phyloP scores from a whole-genome alignment of 1,140 invertebrate genomes.

The Trichoplusia ni region DNA sequence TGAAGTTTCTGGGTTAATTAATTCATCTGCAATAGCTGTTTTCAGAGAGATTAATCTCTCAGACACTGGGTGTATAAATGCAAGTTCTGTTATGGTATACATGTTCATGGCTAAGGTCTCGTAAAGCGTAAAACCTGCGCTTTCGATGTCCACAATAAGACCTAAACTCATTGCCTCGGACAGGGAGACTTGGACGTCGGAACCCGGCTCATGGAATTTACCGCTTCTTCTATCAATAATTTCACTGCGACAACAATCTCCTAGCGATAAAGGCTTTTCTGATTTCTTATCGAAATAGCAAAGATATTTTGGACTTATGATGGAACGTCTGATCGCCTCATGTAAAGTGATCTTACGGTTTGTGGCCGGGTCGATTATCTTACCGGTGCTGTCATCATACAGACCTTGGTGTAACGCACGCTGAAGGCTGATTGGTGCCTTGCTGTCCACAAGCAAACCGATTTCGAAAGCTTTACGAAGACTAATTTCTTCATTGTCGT shows the following conservation, averaged over 20 bases:
- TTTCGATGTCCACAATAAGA: constrained; percentile 93
- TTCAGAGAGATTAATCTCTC: constrained; percentile 90
- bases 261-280: constrained; percentile 86
- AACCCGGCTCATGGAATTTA: constrained; percentile 88
- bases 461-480: constrained; percentile 90
- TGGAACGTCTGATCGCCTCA: constrained; percentile 90
- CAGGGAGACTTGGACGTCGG: constrained; percentile 85
- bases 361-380: constrained; percentile 89
- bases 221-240: constrained; percentile 92
- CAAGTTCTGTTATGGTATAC: constrained; percentile 87
- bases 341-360: constrained; percentile 90
- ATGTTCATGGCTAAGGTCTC: constrained; percentile 92
- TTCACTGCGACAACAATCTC: constrained; percentile 89
- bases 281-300: constrained; percentile 90
- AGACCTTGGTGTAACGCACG: constrained; percentile 93
- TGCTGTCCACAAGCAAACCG: constrained; percentile 90
- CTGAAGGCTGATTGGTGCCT: constrained; percentile 92
- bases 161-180: constrained; percentile 88
- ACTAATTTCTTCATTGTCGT: constrained; percentile 86
- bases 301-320: constrained; percentile 89
- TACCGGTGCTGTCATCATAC: constrained; percentile 90
- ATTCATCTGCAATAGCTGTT: constrained; percentile 88
- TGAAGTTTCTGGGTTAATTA: constrained; percentile 91
- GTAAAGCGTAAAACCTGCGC: constrained; percentile 89
- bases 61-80: constrained; percentile 91